Evolutionary conservation across 2,888 invertebrate species (phyloP), one percentile per base, ranked within the genome.

Genomic region (Laothoe populi): DNA sequence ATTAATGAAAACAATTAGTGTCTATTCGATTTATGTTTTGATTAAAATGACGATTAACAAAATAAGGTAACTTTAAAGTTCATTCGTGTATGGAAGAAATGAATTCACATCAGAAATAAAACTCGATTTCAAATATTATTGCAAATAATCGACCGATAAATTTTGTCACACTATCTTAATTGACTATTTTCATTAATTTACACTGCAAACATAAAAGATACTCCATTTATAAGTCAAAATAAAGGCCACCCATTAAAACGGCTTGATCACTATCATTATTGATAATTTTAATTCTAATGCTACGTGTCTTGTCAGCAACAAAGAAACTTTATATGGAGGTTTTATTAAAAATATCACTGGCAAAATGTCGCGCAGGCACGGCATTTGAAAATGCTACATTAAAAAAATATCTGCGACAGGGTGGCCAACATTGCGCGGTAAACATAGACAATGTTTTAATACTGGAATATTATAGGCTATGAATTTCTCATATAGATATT

Each of bases 381-480:
- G 16, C 58, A 58, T 42, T 42, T 58, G 23, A 58, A 58, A 58
- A 42, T 58, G 58, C 42, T 26, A 42, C 40, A 26, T 58, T 58
- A 58, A 58, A 58, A 38, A 58, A 42, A 58, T 40, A n/a, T 24
- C 42, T 42, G 42, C 42, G 10, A n/a, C 58, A 44, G 42, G 58
- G 58, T 58, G 42, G 42, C 42, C 42, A 44, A 40, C 42, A 4
- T 42, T 67, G 72, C n/a, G 42, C 8, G 19, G 38, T 59, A 71
- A 72, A 66, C 71, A 69, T 42, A 63, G 64, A 70, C 66, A 74
- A 66, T 63, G 8, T 40, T n/a, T 53, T 19, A 3, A 1, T 42
- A 38, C 8, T 8, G 16, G 11, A 16, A 38, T 38, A 38, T 13
- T 38, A 38, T 10, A 19, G 2, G 44, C 7, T 44, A 44, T 19